These are phyloP conservation scores for Bursaphelenchus mucronatus DNA, from an alignment of 1,140 invertebrate genomes.

Conservation along the genomic window DNA sequence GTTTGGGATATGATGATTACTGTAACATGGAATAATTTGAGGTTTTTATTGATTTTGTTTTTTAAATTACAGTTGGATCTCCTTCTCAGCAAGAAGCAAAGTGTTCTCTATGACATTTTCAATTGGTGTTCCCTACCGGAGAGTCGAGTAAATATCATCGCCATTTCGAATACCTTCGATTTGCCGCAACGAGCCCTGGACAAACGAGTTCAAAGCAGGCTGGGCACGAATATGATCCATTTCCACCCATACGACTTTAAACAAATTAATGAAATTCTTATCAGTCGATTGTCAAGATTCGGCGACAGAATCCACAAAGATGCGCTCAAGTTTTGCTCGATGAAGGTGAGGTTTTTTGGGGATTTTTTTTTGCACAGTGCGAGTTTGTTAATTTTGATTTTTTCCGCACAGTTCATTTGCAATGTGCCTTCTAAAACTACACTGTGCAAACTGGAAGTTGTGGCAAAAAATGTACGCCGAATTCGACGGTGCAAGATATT, in stretches of 20 bases:
- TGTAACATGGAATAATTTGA: too few relatives aligned
- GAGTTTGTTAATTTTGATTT: too few relatives aligned
- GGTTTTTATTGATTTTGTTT: too few relatives aligned
- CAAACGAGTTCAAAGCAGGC: slow-evolving; percentile 3
- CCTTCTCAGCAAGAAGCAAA: slow-evolving; percentile 5
- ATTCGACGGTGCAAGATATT: too few relatives aligned
- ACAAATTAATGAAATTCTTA: slow-evolving; percentile 3
- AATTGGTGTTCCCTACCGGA: neutral
- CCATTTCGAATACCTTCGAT: slow-evolving; percentile 17
- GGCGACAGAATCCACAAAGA: neutral
- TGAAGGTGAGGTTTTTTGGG: neutral
- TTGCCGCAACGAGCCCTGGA: neutral
- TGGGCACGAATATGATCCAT: slow-evolving; percentile 17
- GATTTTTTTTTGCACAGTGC: too few relatives aligned
- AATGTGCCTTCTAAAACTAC: too few relatives aligned
- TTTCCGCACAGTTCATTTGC: too few relatives aligned
- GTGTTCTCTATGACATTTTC: slow-evolving; percentile 18
- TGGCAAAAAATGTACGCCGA: too few relatives aligned
- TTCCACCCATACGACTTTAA: slow-evolving; percentile 14
- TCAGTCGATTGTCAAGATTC: neutral
- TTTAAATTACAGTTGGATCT: slow-evolving; percentile 7
- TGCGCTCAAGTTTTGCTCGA: slow-evolving; percentile 8
- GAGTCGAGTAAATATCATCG: neutral
- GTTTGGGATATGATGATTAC: too few relatives aligned
- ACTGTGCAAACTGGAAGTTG: too few relatives aligned